Conservation (phyloP, 2,113 vertebrate genomes). For the Hirundichthys speculiger region DNA sequence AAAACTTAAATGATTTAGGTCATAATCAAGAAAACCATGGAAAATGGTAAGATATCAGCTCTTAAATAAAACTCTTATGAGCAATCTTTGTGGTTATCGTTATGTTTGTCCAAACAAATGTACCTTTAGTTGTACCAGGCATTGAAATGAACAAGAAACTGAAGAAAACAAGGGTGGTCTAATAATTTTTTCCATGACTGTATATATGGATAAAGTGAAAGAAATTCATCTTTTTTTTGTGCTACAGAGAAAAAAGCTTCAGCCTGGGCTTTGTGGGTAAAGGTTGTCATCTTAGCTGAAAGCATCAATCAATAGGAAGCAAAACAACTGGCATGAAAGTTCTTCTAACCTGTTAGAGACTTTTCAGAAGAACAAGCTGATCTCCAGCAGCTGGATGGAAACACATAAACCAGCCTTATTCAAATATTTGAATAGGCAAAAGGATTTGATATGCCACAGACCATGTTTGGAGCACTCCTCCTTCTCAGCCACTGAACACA, state of each 20-base stretch:
- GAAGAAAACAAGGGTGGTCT: no score
- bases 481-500: conserved; percentile 44
- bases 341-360: not conserved
- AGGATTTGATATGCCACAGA: conserved; percentile 18
- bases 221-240: not conserved
- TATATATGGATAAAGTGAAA: not conserved
- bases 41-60: no score
- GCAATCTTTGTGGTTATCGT: no score
- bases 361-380: conserved; percentile 10
- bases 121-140: no score
- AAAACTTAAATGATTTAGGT: no score
- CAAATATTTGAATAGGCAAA: conserved; percentile 53
- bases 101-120: no score
- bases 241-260: not conserved
- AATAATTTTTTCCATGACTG: no score
- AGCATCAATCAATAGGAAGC: not conserved
- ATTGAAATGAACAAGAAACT: no score
- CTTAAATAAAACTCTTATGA: no score
- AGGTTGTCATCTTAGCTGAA: not conserved
- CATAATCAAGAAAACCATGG: no score
- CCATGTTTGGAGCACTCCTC: conserved; percentile 44
- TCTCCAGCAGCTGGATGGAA: conserved; percentile 23
- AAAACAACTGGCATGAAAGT: not conserved
- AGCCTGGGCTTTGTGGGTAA: not conserved
- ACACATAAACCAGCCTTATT: conserved; percentile 23